Conservation (phyloP, 2,888 invertebrate species). For the Euproctis similis region DNA sequence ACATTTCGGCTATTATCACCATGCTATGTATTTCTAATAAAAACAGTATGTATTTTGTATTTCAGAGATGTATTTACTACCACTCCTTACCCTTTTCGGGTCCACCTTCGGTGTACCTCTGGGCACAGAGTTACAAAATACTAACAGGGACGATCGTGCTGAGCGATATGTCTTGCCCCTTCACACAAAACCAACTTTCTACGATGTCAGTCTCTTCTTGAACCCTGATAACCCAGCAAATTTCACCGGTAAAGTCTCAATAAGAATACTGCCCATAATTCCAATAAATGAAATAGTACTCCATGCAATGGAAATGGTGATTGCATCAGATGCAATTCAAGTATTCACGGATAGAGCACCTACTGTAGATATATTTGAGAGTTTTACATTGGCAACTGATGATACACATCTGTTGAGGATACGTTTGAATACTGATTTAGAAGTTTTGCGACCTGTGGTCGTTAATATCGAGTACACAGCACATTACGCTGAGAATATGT, state of each 20-base stretch:
- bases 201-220: conserved; percentile 65
- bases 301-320: conserved; percentile 62
- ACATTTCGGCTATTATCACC: no score
- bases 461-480: conserved; percentile 76
- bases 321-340: conserved; percentile 26
- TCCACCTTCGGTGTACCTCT: conserved; percentile 33
- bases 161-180: conserved; percentile 70
- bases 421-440: conserved; percentile 39
- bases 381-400: conserved; percentile 28
- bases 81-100: conserved; percentile 43
- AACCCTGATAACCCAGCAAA: conserved; percentile 49
- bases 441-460: conserved; percentile 48
- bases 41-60: no score
- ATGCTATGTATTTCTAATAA: no score
- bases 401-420: conserved; percentile 71
- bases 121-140: conserved; percentile 2
- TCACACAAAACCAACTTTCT: conserved; percentile 67
- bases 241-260: conserved; percentile 63
- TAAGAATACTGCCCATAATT: conserved; percentile 41
- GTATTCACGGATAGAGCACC: conserved; percentile 25
- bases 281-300: conserved; percentile 48
- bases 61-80: conserved; percentile 58
- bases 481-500: conserved; percentile 73
- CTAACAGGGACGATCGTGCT: conserved; percentile 18
- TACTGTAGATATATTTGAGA: conserved; percentile 24